Percentiles rank a stretch among this genome's conserved stretches.
phyloP scores from a whole-genome alignment of 1,140 invertebrate species.

The Conus betulinus region DNA sequence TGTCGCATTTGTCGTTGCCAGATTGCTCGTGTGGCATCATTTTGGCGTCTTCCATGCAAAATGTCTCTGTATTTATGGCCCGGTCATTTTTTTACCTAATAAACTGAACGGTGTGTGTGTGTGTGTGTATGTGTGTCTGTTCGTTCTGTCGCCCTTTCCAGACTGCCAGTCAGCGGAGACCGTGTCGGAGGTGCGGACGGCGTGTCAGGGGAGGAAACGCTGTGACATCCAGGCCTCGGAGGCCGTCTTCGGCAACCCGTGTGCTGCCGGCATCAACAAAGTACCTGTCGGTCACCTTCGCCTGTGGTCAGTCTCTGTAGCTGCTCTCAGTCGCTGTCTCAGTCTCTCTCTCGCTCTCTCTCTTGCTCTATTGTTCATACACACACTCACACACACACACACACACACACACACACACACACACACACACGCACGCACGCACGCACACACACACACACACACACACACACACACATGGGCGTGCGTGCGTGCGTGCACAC shows the following conservation, averaged over 20 bases:
- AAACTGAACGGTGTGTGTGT: too few species aligned
- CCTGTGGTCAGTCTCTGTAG: conserved; percentile 87
- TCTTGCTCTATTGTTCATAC: not conserved
- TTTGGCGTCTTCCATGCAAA: too few species aligned
- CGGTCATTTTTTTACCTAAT: not conserved
- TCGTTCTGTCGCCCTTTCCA: conserved; percentile 69
- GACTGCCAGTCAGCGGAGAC: conserved; percentile 91
- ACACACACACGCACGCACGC: not conserved
- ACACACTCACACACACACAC: conserved; percentile 9
- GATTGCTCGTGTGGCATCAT: too few species aligned
- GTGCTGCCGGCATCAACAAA: conserved; percentile 88
- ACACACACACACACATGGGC: conserved; percentile 21
- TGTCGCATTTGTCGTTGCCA: too few species aligned
- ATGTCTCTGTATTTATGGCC: too few species aligned
- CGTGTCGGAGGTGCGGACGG: conserved; percentile 90
- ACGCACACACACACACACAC: conserved; percentile 1
- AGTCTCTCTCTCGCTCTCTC: too few species aligned
- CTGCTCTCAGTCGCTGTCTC: not conserved
- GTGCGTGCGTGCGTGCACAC: not conserved
- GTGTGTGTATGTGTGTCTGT: not conserved
- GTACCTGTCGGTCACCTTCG: conserved; percentile 94
- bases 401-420: not conserved
- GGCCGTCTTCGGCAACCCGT: conserved; percentile 91
- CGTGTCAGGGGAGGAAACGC: conserved; percentile 90
- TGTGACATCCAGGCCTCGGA: conserved; percentile 89